Evolutionary conservation across 2,113 vertebrate genomes (phyloP), one percentile per base, ranked within the genome.

Genomic region (Nothobranchius kuhntae): DNA sequence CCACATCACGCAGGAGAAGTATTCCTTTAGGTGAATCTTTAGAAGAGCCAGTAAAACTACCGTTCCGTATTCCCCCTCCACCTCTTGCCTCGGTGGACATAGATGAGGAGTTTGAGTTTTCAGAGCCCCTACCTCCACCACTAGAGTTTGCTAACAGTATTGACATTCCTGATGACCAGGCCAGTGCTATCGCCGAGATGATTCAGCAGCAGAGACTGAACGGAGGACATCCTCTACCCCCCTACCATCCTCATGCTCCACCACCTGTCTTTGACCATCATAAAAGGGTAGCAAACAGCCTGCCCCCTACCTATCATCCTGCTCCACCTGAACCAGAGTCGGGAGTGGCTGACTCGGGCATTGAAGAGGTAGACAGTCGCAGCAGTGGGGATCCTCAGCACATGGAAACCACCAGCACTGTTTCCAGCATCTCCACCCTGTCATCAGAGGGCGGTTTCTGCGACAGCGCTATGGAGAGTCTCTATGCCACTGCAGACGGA

Each of bases 101-200:
- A 0, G 96, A 99, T 12, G 97, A 99, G 73, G 98, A 99, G 7
- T 98, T 99, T 75, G 90, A 97, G 38, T 98, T 96, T 73, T 91
- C 95, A 6, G 98, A 98, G 84, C 97, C 98, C 1, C 90, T 99
- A 46, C 98, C 98, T 2, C 98, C 97, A 13, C 98, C 98, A 3
- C 87, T 99, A 70, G 97, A 99, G 87, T 99, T 99, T 4, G 97
- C 97, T 44, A 99, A 99, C 85, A 99, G 97, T 81, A 96, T 99
- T 55, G 98, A 99, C 86, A 96, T 97, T 63, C 94, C 97, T 0
- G 98, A 98, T 0, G 96, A 99, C 62, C 95, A 95, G 5, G 86
- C 90, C 0, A 91, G 80, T n/a, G 90, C 93, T 8, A 92, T 95
- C 15, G 92, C 87, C 3, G 95, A 96, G 75, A 87, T 94, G 89